These are phyloP conservation scores for Nasonia oneida DNA, from an alignment of 2,888 invertebrate species.

Conservation along the genomic window DNA sequence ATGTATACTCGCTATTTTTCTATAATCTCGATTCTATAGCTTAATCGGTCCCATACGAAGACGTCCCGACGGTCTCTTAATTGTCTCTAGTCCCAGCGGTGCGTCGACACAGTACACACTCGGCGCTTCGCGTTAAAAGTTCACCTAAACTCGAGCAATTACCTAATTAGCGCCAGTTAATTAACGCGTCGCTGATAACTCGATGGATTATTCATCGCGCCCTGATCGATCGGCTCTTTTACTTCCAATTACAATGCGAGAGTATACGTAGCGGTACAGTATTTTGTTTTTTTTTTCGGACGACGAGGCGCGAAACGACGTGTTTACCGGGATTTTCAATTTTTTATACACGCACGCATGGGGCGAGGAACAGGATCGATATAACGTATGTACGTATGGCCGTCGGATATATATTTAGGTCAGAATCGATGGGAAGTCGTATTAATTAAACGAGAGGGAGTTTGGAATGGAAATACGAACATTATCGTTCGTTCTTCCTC, in stretches of 20 bases:
- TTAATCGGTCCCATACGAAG: neutral
- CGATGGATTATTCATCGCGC: neutral
- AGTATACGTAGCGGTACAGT: neutral
- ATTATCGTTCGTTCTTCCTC: too few relatives aligned
- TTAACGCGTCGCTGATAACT: neutral
- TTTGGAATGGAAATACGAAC: neutral
- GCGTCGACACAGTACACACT: neutral
- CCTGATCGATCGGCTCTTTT: neutral
- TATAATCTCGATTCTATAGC: too few relatives aligned
- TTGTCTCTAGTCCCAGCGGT: neutral
- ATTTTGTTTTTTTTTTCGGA: neutral
- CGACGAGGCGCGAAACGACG: too few relatives aligned
- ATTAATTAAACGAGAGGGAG: neutral
- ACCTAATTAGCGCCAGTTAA: neutral
- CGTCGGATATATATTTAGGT: neutral
- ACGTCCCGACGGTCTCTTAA: constrained; percentile 1
- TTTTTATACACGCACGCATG: neutral
- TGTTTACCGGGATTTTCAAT: too few relatives aligned
- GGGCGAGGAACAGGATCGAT: neutral
- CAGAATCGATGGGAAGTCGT: neutral
- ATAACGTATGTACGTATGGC: neutral
- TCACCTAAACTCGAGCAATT: neutral
- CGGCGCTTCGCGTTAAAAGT: neutral
- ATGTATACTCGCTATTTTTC: neutral
- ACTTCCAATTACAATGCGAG: constrained; percentile 17